Evolutionary conservation across 2,888 invertebrate species (phyloP), one percentile per base, ranked within the genome.

Genomic region (Acrobasis suavella): DNA sequence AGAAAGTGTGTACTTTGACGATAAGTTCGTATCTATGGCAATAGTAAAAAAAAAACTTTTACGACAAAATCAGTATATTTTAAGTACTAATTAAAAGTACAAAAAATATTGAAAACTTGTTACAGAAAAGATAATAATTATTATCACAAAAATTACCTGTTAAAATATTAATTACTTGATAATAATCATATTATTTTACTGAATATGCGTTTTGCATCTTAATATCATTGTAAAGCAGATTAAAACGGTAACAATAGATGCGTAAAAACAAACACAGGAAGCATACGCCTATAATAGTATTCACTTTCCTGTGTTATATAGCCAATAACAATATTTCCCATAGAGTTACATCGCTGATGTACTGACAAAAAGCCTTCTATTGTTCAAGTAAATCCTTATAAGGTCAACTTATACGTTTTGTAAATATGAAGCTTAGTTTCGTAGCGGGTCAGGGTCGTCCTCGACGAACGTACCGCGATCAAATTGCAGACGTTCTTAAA

Each of bases 241-340:
- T 72, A 66, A 69, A 80, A 74, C 64, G 74, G 69, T 70, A 86
- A 87, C 85, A 85, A 87, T 86, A 70, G 62, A 69, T 65, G 65
- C 64, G 68, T 66, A 76, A 78, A 77, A 80, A 86, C 85, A 86
- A 86, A 82, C 69, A 67, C 76, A 79, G 88, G 86, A 87, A 86
- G 75, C 72, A 62, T 75, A 70, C 73, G 68, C 71, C 73, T 76
- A 76, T 77, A 78, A 71, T 71, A 70, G 67, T 66, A 67, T 68
- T 65, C 52, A 62, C 58, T 72, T 75, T 77, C 74, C 74, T 56
- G 59, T 65, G 62, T 60, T 64, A 56, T 64, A 65, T 67, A 61
- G 51, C 60, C 63, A 58, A 65, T 63, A 58, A 65, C 54, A 58
- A 59, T 64, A 64, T 68, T 70, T 73, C 69, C 70, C 65, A 66